A percentile compares a stretch with the other conserved stretches of the same genome.
phyloP scores from a whole-genome alignment of 2,113 vertebrate genomes.

The Rhea pennata region DNA sequence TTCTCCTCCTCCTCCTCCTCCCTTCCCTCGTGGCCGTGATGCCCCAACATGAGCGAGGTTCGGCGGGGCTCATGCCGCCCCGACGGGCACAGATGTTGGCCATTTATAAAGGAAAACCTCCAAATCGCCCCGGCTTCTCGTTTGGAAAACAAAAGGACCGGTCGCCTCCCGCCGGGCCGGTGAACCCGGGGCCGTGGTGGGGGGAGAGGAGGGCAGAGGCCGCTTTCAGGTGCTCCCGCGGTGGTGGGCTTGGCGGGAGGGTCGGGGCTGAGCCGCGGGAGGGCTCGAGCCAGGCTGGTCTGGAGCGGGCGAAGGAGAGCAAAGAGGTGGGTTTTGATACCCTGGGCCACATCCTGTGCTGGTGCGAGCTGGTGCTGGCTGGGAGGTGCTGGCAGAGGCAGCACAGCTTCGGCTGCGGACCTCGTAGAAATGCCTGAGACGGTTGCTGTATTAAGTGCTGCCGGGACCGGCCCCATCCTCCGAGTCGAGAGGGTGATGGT shows the following conservation, averaged over 20 bases:
- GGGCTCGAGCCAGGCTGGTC: fast-evolving
- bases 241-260: not conserved
- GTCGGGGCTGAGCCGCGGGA: not conserved
- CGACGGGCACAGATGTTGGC: not conserved
- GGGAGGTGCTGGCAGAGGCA: not conserved
- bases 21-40: too few species aligned
- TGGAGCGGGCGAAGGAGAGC: not conserved
- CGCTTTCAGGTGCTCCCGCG: not conserved
- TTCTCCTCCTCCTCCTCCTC: not conserved
- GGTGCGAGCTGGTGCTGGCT: too few species aligned
- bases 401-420: not conserved
- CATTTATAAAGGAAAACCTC: not conserved
- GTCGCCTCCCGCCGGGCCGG: not conserved
- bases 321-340: not conserved
- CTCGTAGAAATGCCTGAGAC: fast-evolving
- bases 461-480: not conserved
- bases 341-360: not conserved
- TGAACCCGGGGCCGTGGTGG: not conserved
- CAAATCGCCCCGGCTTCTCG: not conserved
- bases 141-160: not conserved
- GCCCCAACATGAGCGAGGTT: not conserved
- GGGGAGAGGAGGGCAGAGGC: not conserved
- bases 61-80: not conserved
- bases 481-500: not conserved
- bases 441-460: too few species aligned